Base-by-base conservation (phyloP, 1,140 invertebrate genomes). In the Megathymus violae region DNA sequence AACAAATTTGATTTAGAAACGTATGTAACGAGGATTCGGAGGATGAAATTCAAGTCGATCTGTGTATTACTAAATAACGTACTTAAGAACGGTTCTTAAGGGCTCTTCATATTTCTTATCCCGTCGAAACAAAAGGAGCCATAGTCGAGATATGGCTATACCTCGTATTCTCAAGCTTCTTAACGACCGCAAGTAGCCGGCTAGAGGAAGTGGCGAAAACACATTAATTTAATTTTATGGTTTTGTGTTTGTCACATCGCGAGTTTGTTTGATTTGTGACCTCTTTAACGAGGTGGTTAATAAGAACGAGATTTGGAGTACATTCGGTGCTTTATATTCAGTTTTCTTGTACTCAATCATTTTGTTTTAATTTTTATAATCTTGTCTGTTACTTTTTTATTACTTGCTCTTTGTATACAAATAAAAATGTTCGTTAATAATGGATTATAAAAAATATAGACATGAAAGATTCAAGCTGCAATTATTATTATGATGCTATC, bases 151-250 rank as follows among this genome's bases (percentile, higher is more conserved):
- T 9, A 22, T 22, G 19, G 40, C 9, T 36, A 13, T 22, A 43
- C 22, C 41, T 19, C 41, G 17, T 44, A 46, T 52, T 47, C 50
- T 48, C 41, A 51, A 71, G n/a, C n/a, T n/a, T 71, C 71, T 65
- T 80, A 87, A 83, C 74, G 76, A 76, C 70, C 73, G 51, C 46
- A 67, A 76, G 71, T 77, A 71, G 71, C 70, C 64, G 16, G 46
- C 48, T 50, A 62, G 56, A 79, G 76, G 73, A 82, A 81, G 78
- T 84, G 82, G 71, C 80, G 59, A 76, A 76, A 80, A 76, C 62
- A 75, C 89, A 91, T 91, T 92, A 89, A 90, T 91, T 91, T 92
- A 90, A 90, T 90, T 92, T 92, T 82, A 92, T 91, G 87, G 91
- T 88, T 91, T 89, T 91, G 87, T 86, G 88, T 91, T 86, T 92